Percentiles rank a stretch among this genome's conserved stretches.
These are phyloP conservation scores for Epizoanthus fatuus DNA, from an alignment of 92 coral and sea anemone genomes.

Conservation along the genomic window DNA sequence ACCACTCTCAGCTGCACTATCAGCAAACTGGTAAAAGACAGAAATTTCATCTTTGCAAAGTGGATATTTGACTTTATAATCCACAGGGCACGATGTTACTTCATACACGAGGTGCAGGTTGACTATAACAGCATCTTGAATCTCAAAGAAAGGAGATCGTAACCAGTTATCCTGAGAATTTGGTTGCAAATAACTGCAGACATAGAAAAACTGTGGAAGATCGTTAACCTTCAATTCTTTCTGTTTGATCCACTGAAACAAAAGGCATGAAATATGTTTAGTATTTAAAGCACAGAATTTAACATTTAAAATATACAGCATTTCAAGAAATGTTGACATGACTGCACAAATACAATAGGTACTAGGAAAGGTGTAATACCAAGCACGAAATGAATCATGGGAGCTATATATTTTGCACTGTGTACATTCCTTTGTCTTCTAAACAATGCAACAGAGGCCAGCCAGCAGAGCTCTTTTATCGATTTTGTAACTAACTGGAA, in stretches of 20 bases:
- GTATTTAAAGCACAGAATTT: no score
- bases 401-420: no score
- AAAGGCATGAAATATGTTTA: neutral
- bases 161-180: constrained; percentile 18
- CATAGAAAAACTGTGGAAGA: constrained; percentile 15
- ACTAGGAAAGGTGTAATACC: no score
- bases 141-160: neutral
- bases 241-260: constrained; percentile 8
- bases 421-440: no score
- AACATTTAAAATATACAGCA: no score
- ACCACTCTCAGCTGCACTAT: neutral
- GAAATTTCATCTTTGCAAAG: constrained; percentile 5
- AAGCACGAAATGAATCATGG: no score
- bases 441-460: no score
- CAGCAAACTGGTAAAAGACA: constrained; percentile 13
- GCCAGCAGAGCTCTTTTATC: no score
- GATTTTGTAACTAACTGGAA: no score
- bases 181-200: neutral
- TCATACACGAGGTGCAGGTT: neutral
- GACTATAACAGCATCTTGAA: neutral
- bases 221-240: neutral
- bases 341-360: no score
- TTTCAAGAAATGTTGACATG: no score
- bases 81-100: neutral
- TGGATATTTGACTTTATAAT: neutral